Percentiles rank a stretch among this genome's conserved stretches.
Conservation (phyloP, 92 coral and sea anemone species). For the Phenganax subtilis region DNA sequence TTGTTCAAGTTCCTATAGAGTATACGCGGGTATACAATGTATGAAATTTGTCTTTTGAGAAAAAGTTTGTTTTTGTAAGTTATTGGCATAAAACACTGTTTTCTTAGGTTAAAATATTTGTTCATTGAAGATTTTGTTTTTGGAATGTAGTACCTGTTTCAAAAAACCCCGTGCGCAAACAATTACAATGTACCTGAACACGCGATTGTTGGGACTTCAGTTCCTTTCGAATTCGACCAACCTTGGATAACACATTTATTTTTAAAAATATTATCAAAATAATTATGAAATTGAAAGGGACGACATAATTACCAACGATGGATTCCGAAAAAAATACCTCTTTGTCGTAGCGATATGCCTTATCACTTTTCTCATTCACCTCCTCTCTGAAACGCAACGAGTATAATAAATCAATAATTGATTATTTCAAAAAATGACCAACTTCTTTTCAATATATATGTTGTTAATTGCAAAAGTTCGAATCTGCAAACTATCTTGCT, state of each 20-base stretch:
- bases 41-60: not conserved
- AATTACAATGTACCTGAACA: constrained; percentile 52
- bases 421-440: not conserved
- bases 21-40: not conserved
- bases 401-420: not conserved
- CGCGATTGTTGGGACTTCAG: constrained; percentile 65
- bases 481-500: too few relatives aligned
- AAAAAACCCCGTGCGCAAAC: not conserved
- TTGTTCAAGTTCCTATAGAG: constrained; percentile 72
- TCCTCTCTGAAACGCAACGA: constrained; percentile 61
- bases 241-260: constrained; percentile 45
- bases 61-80: too few relatives aligned
- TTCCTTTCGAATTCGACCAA: constrained; percentile 65
- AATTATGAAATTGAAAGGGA: not conserved
- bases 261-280: not conserved
- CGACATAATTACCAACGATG: not conserved
- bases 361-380: constrained; percentile 70
- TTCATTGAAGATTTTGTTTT: not conserved
- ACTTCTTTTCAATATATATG: too few relatives aligned
- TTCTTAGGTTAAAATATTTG: not conserved
- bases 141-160: too few relatives aligned
- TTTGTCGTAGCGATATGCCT: constrained; percentile 67
- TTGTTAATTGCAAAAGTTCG: too few relatives aligned
- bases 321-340: constrained; percentile 47
- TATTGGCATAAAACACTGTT: too few relatives aligned